Evolutionary conservation across 2,888 invertebrate genomes (phyloP).

Genomic region (Macropis europaea): DNA sequence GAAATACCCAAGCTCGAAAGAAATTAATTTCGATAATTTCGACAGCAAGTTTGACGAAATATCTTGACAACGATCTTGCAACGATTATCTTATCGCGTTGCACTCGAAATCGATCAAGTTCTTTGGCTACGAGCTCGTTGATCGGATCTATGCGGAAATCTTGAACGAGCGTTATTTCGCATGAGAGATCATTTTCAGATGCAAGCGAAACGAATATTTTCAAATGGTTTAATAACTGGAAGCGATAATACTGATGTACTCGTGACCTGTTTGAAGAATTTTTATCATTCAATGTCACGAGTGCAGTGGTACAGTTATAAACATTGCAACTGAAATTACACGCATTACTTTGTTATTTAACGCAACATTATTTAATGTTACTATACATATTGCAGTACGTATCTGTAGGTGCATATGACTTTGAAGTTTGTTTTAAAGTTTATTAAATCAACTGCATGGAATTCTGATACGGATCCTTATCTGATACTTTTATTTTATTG

Average conservation of each 20-base stretch:
- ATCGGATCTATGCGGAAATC: background rate
- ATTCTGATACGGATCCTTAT: too few relatives aligned
- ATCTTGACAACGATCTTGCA: background rate
- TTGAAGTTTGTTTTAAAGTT: too few relatives aligned
- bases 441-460: too few relatives aligned
- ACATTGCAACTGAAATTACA: too few relatives aligned
- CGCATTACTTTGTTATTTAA: too few relatives aligned
- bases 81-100: slow-evolving; percentile 5
- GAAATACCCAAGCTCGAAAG: slow-evolving; percentile 44
- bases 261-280: background rate
- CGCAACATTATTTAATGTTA: too few relatives aligned
- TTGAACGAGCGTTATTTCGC: slow-evolving; percentile 1
- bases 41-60: slow-evolving; percentile 1
- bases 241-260: slow-evolving; percentile 15
- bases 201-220: slow-evolving; percentile 1
- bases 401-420: too few relatives aligned
- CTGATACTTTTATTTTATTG: too few relatives aligned
- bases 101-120: background rate
- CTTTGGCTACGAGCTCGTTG: background rate
- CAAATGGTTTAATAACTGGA: background rate
- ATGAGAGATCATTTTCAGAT: background rate
- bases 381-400: too few relatives aligned
- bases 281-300: background rate
- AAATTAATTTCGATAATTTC: slow-evolving; percentile 24
- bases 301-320: background rate